These are phyloP conservation scores for Zaprionus lineosus DNA, from an alignment of 2,888 invertebrate genomes.

Conservation along the genomic window DNA sequence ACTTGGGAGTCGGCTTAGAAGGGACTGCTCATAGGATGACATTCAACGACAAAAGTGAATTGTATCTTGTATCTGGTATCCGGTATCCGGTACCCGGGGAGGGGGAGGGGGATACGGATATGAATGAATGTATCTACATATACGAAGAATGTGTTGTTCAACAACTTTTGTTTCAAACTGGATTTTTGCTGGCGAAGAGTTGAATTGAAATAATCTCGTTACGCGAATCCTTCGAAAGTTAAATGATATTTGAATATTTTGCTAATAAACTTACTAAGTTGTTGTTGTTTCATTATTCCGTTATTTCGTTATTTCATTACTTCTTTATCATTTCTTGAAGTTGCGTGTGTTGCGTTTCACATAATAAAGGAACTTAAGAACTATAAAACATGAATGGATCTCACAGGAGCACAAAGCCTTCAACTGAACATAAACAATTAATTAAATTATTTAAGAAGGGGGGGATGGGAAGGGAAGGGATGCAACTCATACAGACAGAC, in stretches of 20 bases:
- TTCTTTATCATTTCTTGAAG: conserved; percentile 47
- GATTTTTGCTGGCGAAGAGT: too few species aligned
- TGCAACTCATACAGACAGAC: too few species aligned
- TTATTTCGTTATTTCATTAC: too few species aligned
- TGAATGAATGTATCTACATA: too few species aligned
- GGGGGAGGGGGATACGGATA: too few species aligned
- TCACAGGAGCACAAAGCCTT: conserved; percentile 44
- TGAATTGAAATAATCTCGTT: conserved; percentile 35
- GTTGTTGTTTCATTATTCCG: conserved; percentile 23
- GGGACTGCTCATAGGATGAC: conserved; percentile 45
- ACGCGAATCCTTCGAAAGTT: conserved; percentile 45
- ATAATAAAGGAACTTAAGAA: conserved; percentile 72
- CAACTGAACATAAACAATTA: conserved; percentile 7
- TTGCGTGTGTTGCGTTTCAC: conserved; percentile 54
- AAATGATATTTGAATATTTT: conserved; percentile 66
- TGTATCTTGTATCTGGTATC: conserved; percentile 37
- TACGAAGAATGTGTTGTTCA: too few species aligned
- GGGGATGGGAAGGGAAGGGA: too few species aligned
- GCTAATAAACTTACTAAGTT: conserved; percentile 74
- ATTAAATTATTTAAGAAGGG: not conserved
- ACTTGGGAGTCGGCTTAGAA: conserved; percentile 45
- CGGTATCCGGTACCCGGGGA: too few species aligned
- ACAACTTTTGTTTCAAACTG: conserved; percentile 50
- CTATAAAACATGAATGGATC: conserved; percentile 71
- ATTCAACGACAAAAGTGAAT: conserved; percentile 52